phyloP scores from a whole-genome alignment of 2,888 invertebrate species.

The Argyresthia albistria region DNA sequence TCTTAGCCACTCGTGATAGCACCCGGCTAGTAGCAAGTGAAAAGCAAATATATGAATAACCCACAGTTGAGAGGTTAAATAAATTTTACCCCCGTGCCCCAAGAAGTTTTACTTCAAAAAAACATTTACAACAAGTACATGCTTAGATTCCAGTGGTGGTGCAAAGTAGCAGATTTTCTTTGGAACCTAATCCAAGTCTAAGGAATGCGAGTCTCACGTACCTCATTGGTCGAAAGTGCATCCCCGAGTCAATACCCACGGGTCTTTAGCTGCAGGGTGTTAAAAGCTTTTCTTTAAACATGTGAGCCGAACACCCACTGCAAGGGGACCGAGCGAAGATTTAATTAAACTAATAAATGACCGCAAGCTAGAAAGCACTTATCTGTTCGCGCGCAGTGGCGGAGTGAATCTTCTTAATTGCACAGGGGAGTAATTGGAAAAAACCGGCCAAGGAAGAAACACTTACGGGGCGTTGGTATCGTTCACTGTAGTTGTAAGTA shows the following conservation, averaged over 20 bases:
- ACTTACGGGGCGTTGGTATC: neutral
- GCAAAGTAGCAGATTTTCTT: too few relatives aligned
- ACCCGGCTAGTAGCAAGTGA: too few relatives aligned
- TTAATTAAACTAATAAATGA: conserved; percentile 41
- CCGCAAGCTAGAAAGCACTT: conserved; percentile 25
- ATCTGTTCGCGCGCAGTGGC: conserved; percentile 25
- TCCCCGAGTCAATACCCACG: neutral
- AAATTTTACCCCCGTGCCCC: too few relatives aligned
- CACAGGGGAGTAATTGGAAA: conserved; percentile 39
- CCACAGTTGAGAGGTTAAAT: too few relatives aligned
- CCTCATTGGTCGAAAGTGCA: too few relatives aligned
- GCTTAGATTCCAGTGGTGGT: too few relatives aligned
- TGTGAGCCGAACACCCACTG: neutral
- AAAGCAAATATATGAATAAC: too few relatives aligned
- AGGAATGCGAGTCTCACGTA: too few relatives aligned
- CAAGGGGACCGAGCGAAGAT: conserved; percentile 20
- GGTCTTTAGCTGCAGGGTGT: neutral
- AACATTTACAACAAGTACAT: too few relatives aligned
- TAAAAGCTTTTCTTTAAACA: neutral
- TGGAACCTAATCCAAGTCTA: neutral
- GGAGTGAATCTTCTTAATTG: conserved; percentile 44
- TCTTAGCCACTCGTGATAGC: too few relatives aligned
- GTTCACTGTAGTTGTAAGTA: too few relatives aligned
- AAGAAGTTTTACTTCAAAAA: too few relatives aligned
- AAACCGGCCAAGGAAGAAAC: conserved; percentile 14